Evolutionary conservation across 2,797 vertebrate species (phyloP), one percentile per base, ranked within the genome.

Genomic region (Argentina silus): DNA sequence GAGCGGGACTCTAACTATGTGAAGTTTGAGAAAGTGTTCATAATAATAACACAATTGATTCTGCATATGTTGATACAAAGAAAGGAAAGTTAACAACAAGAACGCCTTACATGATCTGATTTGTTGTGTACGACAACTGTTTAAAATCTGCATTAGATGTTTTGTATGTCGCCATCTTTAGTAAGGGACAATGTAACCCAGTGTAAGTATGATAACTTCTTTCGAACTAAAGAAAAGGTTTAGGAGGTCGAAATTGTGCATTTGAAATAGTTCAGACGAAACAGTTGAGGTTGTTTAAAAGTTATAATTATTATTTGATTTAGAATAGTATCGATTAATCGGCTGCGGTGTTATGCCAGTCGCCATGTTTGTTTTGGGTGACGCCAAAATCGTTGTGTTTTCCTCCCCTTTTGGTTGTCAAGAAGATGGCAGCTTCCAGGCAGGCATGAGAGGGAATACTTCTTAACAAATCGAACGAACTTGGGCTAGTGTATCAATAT

Each of bases 351-450:
- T 83, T 78, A 63, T 77, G 47, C 67, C 67, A 0, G 84, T 73
- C 90, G 90, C 92, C 88, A 93, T 94, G 88, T 95, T 91, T 92
- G 88, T 88, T 93, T 82, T 89, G 91, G 92, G 92, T 91, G 90
- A 90, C 90, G 87, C 91, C 87, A 80, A 74, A 36, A 36, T 87
- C 79, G 70, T 82, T 89, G 92, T 90, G 92, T 93, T 93, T 92
- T 91, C 89, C 91, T 91, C 89, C 91, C 88, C 92, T 89, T 91
- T 85, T 91, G 77, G 94, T 93, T 93, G 94, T 91, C 93, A 92
- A 95, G 94, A 96, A 97, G 93, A 97, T 97, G 96, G 96, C 96
- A 96, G 96, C 96, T 96, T 96, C 96, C 96, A 96, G 94, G 94
- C 92, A 96, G 95, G 95, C 95, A 94, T 94, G 94, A 95, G 91